Conservation (phyloP, 2,888 invertebrate species). For the Ennomos quercinarius region DNA sequence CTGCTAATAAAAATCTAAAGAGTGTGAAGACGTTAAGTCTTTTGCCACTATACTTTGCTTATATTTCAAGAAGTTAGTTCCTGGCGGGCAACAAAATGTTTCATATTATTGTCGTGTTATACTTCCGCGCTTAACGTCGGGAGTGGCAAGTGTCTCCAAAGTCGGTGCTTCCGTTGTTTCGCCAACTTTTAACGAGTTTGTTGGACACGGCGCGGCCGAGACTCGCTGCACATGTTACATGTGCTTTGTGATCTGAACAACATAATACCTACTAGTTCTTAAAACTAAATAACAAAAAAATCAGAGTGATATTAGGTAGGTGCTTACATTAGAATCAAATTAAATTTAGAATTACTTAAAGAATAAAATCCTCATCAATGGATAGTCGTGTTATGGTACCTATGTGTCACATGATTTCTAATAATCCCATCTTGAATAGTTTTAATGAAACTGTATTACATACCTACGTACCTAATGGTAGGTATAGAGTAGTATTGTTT, state of each 20-base stretch:
- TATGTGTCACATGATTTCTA: no score
- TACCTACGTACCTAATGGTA: no score
- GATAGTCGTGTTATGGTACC: background rate
- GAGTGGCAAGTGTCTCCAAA: conserved; percentile 78
- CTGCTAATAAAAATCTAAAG: no score
- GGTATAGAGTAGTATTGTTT: no score
- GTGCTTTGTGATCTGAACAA: conserved; percentile 30
- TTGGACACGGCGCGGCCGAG: conserved; percentile 70
- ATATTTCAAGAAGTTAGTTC: conserved; percentile 37
- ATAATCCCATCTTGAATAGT: no score
- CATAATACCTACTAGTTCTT: conserved; percentile 1
- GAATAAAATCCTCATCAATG: background rate
- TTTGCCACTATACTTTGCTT: conserved; percentile 30
- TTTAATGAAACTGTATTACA: no score
- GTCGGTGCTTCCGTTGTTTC: conserved; percentile 77
- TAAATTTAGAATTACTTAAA: no score
- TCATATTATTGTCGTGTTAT: conserved; percentile 64
- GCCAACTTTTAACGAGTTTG: conserved; percentile 84
- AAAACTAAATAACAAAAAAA: background rate
- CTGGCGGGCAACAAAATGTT: conserved; percentile 44
- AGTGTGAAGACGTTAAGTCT: no score
- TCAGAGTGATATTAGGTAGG: no score
- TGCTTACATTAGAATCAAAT: no score
- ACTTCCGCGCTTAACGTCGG: conserved; percentile 80
- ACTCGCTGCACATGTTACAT: conserved; percentile 61